phyloP scores from a whole-genome alignment of 2,797 vertebrate genomes.

The Fratercula arctica region DNA sequence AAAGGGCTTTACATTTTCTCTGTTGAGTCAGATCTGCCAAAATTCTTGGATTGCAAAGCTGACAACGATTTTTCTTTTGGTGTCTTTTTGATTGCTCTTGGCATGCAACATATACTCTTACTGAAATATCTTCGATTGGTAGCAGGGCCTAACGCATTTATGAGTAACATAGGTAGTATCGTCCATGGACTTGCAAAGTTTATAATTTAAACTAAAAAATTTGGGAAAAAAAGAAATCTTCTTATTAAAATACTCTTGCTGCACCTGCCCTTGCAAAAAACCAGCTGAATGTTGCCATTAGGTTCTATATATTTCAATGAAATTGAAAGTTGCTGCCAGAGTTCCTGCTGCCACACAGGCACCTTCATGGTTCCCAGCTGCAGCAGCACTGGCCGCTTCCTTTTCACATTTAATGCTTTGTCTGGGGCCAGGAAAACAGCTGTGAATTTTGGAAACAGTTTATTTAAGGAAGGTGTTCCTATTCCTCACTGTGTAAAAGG shows the following conservation, averaged over 20 bases:
- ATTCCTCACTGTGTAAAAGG: neutral
- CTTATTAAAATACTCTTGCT: neutral
- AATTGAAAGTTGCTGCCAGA: neutral
- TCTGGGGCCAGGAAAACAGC: neutral
- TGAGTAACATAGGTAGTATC: neutral
- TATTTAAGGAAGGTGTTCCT: neutral
- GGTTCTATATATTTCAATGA: neutral
- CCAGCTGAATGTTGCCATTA: neutral
- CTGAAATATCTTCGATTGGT: neutral
- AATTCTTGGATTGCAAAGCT: neutral
- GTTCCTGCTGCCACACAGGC: neutral
- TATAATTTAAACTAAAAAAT: neutral
- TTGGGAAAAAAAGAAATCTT: rapidly evolving
- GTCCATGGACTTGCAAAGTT: neutral
- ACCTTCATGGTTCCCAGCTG: neutral
- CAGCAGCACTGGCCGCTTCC: neutral
- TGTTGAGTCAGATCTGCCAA: neutral
- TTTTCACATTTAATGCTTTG: neutral
- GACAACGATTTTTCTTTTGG: neutral
- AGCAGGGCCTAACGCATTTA: neutral
- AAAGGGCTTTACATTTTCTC: neutral
- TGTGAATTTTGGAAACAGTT: neutral
- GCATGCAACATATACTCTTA: neutral
- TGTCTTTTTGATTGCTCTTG: neutral
- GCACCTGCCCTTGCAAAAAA: neutral